Evolutionary conservation across 2,113 vertebrate species (phyloP), one percentile per base, ranked within the genome.

Genomic region (Willisornis vidua): DNA sequence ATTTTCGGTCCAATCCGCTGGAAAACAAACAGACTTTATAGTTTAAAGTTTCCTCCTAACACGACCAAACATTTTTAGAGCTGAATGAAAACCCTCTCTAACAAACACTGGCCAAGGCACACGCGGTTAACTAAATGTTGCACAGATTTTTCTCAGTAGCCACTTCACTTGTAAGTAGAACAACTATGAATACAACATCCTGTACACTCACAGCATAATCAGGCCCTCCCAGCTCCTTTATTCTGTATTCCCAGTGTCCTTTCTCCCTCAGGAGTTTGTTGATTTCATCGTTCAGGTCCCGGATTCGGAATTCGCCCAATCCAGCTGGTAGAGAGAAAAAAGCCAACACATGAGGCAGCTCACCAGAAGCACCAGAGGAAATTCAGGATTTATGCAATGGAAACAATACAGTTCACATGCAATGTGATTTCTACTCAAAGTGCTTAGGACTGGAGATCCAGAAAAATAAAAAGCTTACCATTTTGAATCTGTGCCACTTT

Each of bases 401-500:
- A 45, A 87, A 48, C 13, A 48, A n/a, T 12, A 41, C 0, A 37
- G n/a, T 28, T 83, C n/a, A 81, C 6, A 20, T 1, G 7, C 41
- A 87, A 76, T 16, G 8, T 4, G 19, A 62, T 57, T 84, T 89
- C 61, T 14, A 63, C 17, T 58, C 7, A 14, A 74, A 87, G 11
- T 41, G 29, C 31, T 71, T 52, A 31, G 16, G 43, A 76, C 5
- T 18, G 28, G 13, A 85, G 35, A 86, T 39, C 61, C 9, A 83
- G 58, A 68, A 39, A 51, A 67, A 14, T 5, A 45, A 31, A 87
- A 79, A 54, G 81, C 98, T 98, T 97, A 99, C 99, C 99, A 45
- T 99, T 99, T 87, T 99, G 99, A 97, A 99, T 99, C 96, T 99
- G 99, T 79, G 99, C 99, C 43, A 99, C 99, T 72, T 99, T 99